Percentiles rank a stretch among this genome's conserved stretches.
Evolutionary conservation across 2,888 invertebrate genomes (phyloP).

Genomic region (Cynaeus angustus): DNA sequence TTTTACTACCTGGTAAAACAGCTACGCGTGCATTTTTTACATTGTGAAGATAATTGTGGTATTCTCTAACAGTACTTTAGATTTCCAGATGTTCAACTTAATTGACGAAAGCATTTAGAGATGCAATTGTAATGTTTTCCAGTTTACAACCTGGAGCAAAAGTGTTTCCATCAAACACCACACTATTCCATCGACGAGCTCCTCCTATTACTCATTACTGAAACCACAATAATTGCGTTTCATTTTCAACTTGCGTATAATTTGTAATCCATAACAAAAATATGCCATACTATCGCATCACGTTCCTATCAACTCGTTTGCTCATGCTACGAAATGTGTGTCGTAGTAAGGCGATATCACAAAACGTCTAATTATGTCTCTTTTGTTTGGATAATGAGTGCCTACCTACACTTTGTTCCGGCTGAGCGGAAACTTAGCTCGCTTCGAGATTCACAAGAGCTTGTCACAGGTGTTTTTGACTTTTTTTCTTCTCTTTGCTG

Average conservation of each 20-base stretch:
- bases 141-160: too few relatives aligned
- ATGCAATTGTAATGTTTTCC: too few relatives aligned
- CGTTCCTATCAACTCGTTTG: conserved; percentile 9
- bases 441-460: not conserved
- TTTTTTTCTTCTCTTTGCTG: not conserved
- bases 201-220: too few relatives aligned
- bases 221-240: conserved; percentile 5
- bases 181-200: too few relatives aligned
- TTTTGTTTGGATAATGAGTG: conserved; percentile 11
- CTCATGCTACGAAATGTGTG: conserved; percentile 10
- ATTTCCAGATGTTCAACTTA: too few relatives aligned
- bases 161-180: too few relatives aligned
- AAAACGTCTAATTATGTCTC: conserved; percentile 19
- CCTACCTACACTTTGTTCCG: not conserved
- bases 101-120: too few relatives aligned
- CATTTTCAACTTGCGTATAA: not conserved
- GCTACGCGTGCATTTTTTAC: too few relatives aligned
- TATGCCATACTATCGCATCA: conserved; percentile 3
- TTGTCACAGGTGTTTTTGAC: conserved; percentile 4
- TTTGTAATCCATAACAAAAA: conserved; percentile 5
- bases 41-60: too few relatives aligned
- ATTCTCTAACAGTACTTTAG: too few relatives aligned
- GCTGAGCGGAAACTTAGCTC: conserved; percentile 1
- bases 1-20: too few relatives aligned
- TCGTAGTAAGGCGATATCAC: conserved; percentile 7